These are phyloP conservation scores for Okamejei kenojei DNA, from an alignment of 2,797 vertebrate genomes.

Conservation along the genomic window DNA sequence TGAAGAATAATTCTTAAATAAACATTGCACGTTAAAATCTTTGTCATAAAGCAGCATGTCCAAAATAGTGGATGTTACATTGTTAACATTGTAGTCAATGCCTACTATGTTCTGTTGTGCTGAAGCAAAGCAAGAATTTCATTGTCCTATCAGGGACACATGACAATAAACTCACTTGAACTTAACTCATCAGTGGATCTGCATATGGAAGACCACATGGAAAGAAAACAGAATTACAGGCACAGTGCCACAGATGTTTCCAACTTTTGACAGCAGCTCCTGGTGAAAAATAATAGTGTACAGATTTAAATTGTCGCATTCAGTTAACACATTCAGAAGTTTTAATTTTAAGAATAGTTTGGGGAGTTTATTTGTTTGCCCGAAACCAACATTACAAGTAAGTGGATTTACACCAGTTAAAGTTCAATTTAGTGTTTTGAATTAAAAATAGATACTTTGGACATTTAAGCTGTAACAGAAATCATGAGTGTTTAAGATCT, in stretches of 20 bases:
- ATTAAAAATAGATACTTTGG: conserved; percentile 2
- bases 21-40: neutral
- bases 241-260: neutral
- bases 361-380: neutral
- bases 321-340: neutral
- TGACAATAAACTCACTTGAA: too few relatives aligned
- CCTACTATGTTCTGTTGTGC: too few relatives aligned
- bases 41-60: neutral
- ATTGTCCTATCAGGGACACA: too few relatives aligned
- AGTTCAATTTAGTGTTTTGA: conserved; percentile 7
- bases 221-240: neutral
- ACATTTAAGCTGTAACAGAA: neutral
- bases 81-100: too few relatives aligned
- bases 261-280: neutral
- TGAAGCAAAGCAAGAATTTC: too few relatives aligned
- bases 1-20: neutral
- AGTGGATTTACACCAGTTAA: neutral
- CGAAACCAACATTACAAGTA: neutral
- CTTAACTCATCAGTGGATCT: neutral
- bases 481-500: conserved; percentile 22
- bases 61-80: neutral
- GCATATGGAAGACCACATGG: neutral
- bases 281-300: neutral
- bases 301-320: neutral
- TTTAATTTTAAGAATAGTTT: neutral